Conservation (phyloP, 2,888 invertebrate genomes). For the Agonopterix heracliana region DNA sequence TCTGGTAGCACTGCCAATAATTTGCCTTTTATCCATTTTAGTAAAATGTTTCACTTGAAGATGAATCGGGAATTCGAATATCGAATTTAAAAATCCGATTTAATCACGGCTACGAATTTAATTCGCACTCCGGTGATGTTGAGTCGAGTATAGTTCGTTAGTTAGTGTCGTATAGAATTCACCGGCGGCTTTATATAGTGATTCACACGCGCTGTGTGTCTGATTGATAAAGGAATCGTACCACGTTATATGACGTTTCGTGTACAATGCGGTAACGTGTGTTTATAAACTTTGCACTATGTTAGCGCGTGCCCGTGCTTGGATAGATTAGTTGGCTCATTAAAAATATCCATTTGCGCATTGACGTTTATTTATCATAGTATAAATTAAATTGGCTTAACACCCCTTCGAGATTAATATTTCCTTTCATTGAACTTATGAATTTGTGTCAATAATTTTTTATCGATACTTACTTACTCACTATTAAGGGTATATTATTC, state of each 20-base stretch:
- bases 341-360: background rate
- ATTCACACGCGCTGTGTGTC: conserved; percentile 38
- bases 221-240: conserved; percentile 34
- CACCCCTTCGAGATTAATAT: background rate
- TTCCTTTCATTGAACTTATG: no score
- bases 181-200: conserved; percentile 30
- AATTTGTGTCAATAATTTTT: no score
- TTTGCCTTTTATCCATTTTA: conserved; percentile 65
- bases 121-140: background rate
- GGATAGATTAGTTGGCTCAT: conserved; percentile 7
- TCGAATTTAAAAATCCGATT: conserved; percentile 6
- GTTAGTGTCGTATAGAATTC: conserved; percentile 5
- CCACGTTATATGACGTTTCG: conserved; percentile 26
- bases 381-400: background rate
- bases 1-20: conserved; percentile 83
- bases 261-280: conserved; percentile 16
- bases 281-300: conserved; percentile 51
- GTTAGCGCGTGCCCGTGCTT: conserved; percentile 40
- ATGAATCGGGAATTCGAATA: conserved; percentile 2
- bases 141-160: background rate
- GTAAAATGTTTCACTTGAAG: background rate
- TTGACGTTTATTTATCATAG: background rate
- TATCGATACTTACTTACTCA: no score
- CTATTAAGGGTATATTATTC: no score
- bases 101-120: conserved; percentile 1